Conservation (phyloP, 2,888 invertebrate genomes). For the Coenonympha arcania region DNA sequence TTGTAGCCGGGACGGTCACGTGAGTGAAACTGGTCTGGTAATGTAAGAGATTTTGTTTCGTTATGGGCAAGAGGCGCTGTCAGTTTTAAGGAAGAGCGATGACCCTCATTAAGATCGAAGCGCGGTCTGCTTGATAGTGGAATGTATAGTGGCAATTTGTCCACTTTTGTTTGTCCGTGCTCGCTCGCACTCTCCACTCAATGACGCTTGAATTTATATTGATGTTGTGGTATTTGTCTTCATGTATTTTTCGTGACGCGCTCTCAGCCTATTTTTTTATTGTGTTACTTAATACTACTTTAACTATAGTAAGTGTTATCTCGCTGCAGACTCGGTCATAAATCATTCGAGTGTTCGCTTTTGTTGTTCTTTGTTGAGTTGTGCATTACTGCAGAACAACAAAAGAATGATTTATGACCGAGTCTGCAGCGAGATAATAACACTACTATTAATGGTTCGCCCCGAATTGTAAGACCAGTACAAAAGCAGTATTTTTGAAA, state of each 20-base stretch:
- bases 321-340: too few relatives aligned
- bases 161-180: slow-evolving; percentile 14
- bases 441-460: too few relatives aligned
- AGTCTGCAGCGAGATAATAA: too few relatives aligned
- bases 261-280: background rate
- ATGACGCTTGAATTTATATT: slow-evolving; percentile 14
- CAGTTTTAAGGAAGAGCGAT: slow-evolving; percentile 17
- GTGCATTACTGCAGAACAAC: too few relatives aligned
- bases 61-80: slow-evolving; percentile 1
- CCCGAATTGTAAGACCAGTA: too few relatives aligned
- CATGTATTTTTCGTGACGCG: background rate
- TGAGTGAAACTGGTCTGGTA: too few relatives aligned
- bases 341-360: too few relatives aligned
- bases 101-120: slow-evolving; percentile 14
- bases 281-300: background rate
- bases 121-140: slow-evolving; percentile 8
- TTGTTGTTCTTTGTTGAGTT: too few relatives aligned
- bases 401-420: too few relatives aligned
- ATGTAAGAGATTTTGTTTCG: slow-evolving; percentile 13
- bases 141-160: slow-evolving; percentile 15
- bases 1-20: too few relatives aligned
- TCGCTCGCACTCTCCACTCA: background rate
- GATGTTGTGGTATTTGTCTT: slow-evolving; percentile 13
- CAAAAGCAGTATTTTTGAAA: too few relatives aligned
- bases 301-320: too few relatives aligned